These are phyloP conservation scores for Teinopalpus imperialis DNA, from an alignment of 2,888 invertebrate species.

Conservation along the genomic window DNA sequence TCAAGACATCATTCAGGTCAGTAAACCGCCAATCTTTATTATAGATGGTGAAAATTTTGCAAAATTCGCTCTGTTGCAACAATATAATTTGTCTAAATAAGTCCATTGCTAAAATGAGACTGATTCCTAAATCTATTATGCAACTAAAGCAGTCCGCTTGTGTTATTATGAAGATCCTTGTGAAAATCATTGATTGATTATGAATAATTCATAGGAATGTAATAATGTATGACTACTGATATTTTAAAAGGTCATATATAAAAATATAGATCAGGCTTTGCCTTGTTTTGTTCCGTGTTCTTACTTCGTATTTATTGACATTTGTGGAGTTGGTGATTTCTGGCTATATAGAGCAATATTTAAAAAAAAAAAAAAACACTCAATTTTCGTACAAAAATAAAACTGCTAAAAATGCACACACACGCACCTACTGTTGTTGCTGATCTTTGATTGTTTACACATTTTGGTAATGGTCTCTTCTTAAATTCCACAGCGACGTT, in stretches of 20 bases:
- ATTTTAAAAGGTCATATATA: constrained; percentile 11
- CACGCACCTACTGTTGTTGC: too few species aligned
- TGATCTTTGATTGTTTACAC: too few species aligned
- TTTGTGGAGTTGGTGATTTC: too few species aligned
- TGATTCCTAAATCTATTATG: constrained; percentile 5
- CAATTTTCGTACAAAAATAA: too few species aligned
- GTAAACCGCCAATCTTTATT: not conserved
- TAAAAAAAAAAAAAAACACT: too few species aligned
- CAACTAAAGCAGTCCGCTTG: not conserved
- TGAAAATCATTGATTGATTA: not conserved
- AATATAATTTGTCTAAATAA: not conserved
- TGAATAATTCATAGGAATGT: not conserved
- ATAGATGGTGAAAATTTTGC: not conserved
- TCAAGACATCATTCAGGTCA: too few species aligned
- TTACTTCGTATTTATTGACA: not conserved
- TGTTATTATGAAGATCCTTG: not conserved
- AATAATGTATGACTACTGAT: too few species aligned
- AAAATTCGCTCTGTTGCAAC: constrained; percentile 10
- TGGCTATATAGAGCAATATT: too few species aligned
- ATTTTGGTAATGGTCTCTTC: too few species aligned
- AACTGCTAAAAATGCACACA: too few species aligned
- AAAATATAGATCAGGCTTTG: constrained; percentile 10
- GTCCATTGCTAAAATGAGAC: constrained; percentile 6
- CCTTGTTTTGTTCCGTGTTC: constrained; percentile 4
- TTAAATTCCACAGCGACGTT: too few species aligned